Conservation (phyloP, 2,113 vertebrate genomes). For the Equus przewalskii region DNA sequence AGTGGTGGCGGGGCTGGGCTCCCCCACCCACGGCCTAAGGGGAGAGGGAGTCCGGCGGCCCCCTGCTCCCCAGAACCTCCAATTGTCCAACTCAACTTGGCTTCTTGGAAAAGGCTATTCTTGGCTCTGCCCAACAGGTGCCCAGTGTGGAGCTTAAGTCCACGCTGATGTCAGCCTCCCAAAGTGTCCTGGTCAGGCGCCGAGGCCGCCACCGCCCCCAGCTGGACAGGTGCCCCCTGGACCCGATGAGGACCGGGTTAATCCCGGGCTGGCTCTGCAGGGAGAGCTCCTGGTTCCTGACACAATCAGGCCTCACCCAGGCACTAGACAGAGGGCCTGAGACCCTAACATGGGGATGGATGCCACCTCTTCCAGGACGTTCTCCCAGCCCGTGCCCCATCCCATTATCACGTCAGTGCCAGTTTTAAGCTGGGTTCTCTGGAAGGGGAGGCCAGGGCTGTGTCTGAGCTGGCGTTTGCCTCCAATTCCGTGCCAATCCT, state of each 20-base stretch:
- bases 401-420: accelerated
- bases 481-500: accelerated
- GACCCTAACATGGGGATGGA: accelerated
- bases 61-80: constrained; percentile 51
- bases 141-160: neutral
- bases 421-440: neutral
- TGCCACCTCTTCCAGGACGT: neutral
- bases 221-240: neutral
- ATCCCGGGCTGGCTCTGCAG: neutral
- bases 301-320: too few species aligned
- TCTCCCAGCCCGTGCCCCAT: neutral
- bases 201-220: neutral
- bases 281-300: neutral
- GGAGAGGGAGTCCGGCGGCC: neutral
- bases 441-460: neutral
- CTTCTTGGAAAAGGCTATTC: constrained; percentile 47
- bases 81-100: neutral
- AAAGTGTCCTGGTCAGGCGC: neutral
- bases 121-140: constrained; percentile 39
- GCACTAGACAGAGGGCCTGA: neutral
- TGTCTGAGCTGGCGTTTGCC: neutral
- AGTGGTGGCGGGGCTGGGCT: accelerated
- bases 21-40: neutral
- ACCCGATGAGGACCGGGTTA: too few species aligned
- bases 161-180: constrained; percentile 47